Conservation (phyloP, 2,888 invertebrate genomes). For the Antitype chi region DNA sequence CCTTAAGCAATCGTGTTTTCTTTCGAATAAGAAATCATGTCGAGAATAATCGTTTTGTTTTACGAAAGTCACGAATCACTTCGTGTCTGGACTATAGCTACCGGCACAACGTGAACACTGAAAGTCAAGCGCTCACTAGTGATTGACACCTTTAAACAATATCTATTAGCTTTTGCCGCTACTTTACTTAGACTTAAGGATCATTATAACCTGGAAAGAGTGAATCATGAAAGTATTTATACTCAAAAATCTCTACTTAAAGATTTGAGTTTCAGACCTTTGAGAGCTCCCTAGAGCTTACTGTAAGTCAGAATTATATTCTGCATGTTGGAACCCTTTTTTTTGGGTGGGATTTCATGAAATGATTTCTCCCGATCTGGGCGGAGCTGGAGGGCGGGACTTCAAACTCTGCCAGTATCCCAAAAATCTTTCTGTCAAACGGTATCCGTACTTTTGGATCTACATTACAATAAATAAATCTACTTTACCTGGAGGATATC, state of each 20-base stretch:
- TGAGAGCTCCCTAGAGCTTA: no score
- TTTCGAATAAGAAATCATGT: background rate
- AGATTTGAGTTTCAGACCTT: no score
- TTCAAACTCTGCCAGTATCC: background rate
- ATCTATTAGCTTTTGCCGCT: background rate
- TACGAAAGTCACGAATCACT: slow-evolving; percentile 22
- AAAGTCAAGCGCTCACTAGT: slow-evolving; percentile 9
- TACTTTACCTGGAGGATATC: background rate
- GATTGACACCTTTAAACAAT: slow-evolving; percentile 21
- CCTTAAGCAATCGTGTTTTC: background rate
- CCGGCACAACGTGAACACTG: slow-evolving; percentile 49
- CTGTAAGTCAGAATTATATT: no score
- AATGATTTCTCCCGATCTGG: no score
- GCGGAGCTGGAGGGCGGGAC: no score
- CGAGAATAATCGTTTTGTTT: slow-evolving; percentile 24
- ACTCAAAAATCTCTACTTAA: no score
- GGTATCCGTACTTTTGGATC: background rate
- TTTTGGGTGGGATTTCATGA: no score
- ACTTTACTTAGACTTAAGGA: background rate
- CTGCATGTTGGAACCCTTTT: no score
- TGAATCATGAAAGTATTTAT: no score
- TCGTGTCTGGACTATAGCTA: slow-evolving; percentile 44
- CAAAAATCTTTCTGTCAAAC: background rate
- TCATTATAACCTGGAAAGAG: background rate
- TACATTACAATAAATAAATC: background rate